These are phyloP conservation scores for Berghia stephanieae DNA, from an alignment of 1,140 invertebrate species.

Conservation along the genomic window DNA sequence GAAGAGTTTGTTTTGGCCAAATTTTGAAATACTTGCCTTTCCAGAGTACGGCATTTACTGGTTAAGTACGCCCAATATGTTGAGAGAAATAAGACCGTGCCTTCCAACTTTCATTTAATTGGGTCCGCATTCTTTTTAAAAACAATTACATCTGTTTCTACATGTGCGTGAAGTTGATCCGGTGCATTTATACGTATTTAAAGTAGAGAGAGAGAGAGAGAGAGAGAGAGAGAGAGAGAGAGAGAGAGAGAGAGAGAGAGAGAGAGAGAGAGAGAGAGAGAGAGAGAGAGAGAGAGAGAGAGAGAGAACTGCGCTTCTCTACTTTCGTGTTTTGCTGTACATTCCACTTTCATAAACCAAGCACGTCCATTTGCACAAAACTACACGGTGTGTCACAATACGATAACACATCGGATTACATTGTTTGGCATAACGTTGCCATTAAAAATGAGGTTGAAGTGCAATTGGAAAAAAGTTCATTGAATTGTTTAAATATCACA, in stretches of 20 bases:
- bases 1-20: no score
- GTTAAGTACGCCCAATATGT: no score
- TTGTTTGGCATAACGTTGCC: neutral
- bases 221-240: neutral
- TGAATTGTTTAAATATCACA: neutral
- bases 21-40: no score
- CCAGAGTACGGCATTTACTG: no score
- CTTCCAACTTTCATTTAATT: neutral
- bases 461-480: neutral
- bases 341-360: no score
- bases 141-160: neutral
- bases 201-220: neutral
- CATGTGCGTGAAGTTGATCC: neutral
- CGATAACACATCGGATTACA: neutral
- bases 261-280: slow-evolving; percentile 24
- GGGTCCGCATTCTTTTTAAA: neutral
- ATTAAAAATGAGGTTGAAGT: neutral
- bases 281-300: slow-evolving; percentile 23
- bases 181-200: neutral
- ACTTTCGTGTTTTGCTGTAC: no score
- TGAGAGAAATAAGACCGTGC: no score
- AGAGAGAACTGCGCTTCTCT: neutral
- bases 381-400: neutral
- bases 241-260: slow-evolving; percentile 8
- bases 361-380: no score